Percentiles rank a stretch among this genome's conserved stretches.
Evolutionary conservation across 2,113 vertebrate genomes (phyloP).

Genomic region (Bubo bubo): DNA sequence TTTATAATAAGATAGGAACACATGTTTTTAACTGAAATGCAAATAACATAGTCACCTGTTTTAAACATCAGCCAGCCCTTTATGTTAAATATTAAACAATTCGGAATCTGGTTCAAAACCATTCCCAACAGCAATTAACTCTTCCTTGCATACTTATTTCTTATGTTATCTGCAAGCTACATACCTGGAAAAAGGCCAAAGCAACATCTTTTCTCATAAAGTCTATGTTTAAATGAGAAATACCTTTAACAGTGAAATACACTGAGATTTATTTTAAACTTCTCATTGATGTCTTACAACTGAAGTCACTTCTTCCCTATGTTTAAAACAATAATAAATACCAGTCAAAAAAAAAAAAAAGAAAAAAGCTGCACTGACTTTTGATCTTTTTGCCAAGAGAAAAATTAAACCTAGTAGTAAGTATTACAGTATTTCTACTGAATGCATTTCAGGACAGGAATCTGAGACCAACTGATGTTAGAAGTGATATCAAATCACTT

Average conservation of each 20-base stretch:
- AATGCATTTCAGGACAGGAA: neutral
- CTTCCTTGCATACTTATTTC: neutral
- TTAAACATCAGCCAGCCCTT: neutral
- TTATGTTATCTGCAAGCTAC: neutral
- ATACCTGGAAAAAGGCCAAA: neutral
- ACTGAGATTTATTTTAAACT: neutral
- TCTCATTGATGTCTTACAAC: neutral
- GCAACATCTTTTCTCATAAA: neutral
- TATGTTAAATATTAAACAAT: conserved; percentile 4
- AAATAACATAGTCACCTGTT: conserved; percentile 10
- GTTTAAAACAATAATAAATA: neutral
- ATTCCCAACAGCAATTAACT: conserved; percentile 7
- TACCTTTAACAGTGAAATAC: neutral
- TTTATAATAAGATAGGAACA: neutral
- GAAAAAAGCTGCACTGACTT: neutral
- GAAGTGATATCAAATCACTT: neutral
- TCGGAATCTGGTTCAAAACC: conserved; percentile 15
- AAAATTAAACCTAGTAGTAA: neutral
- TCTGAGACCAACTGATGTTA: neutral
- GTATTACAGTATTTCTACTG: neutral
- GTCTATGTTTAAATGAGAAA: neutral
- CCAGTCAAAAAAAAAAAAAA: neutral
- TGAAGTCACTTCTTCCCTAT: neutral
- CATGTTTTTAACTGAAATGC: conserved; percentile 12
- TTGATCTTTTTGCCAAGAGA: neutral